Base-by-base conservation (phyloP, 2,113 vertebrate genomes). In the Arenaria interpres region DNA sequence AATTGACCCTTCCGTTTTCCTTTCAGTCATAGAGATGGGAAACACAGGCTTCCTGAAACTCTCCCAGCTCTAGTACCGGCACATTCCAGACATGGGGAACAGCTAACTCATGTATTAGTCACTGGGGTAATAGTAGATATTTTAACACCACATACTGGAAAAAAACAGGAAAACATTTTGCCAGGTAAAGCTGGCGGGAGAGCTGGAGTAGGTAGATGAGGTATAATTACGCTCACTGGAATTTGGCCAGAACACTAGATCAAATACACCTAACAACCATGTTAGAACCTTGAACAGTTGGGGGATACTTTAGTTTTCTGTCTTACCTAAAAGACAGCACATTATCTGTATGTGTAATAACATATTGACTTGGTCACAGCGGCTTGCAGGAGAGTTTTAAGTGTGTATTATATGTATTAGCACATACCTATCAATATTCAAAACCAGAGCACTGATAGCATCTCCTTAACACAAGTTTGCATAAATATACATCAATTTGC, bases 401-500 rank as follows among this genome's bases (percentile, higher is more conserved):
- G 33, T 5, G 6, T 35, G 21, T 72, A 33, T 92, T 51, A 30
- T 27, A 75, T 28, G 17, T 24, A 53, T 74, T 77, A 91, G 51
- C 43, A 46, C 68, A 63, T 16, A 92, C 81, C 57, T 87, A 89
- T 64, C 43, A 59, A 64, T 75, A 77, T 68, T 74, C 67, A 37
- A 86, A 96, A 74, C 35, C 41, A 37, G 54, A 92, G 24, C 79
- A 74, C 54, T 68, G 57, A 69, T 43, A 72, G 93, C 86, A 92
- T 87, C 60, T 67, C 60, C 76, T 97, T 96, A 95, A 74, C 80
- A 78, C 77, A 71, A 7, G 92, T 92, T 87, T 94, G 48, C 93
- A 97, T 96, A 74, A 81, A 96, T 94, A 85, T 81, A 63, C 80
- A 91, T 63, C 7, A 0, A 63, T 97, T 93, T 93, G 56, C 93